A percentile compares a stretch with the other conserved stretches of the same genome.
phyloP scores from a whole-genome alignment of 2,797 vertebrate species.

The Serranus cabrilla region DNA sequence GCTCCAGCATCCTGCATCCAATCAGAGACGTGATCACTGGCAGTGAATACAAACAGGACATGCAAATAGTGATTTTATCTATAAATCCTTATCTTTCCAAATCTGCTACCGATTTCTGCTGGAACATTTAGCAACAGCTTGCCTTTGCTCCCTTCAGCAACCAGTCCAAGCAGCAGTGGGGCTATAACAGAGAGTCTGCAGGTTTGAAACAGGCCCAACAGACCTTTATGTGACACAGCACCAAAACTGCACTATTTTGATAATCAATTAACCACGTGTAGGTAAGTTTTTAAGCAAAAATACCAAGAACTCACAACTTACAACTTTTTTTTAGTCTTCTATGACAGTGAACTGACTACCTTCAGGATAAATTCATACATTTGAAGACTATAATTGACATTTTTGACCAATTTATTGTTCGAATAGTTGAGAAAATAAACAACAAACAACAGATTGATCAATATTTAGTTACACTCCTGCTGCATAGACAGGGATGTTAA shows the following conservation, averaged over 20 bases:
- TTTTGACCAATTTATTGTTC: background rate
- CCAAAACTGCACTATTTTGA: background rate
- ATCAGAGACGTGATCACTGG: conserved; percentile 54
- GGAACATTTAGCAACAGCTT: conserved; percentile 48
- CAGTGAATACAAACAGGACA: conserved; percentile 54
- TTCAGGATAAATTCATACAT: background rate
- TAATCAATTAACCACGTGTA: no score
- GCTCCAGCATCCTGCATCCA: conserved; percentile 37
- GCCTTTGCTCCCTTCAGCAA: conserved; percentile 24
- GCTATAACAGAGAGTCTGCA: conserved; percentile 23
- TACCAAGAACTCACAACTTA: background rate
- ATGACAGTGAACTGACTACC: background rate
- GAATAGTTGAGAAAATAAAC: background rate
- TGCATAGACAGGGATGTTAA: background rate
- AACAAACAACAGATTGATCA: no score
- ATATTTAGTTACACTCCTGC: no score
- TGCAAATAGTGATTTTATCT: conserved; percentile 49
- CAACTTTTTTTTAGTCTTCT: background rate
- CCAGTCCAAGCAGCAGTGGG: conserved; percentile 27
- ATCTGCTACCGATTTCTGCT: conserved; percentile 39
- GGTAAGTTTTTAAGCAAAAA: background rate
- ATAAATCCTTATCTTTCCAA: conserved; percentile 34
- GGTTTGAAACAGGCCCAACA: conserved; percentile 26
- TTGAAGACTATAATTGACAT: background rate
- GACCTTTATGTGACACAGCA: no score